Conservation (phyloP, 1,140 invertebrate species). For the Drosophila funebris region DNA sequence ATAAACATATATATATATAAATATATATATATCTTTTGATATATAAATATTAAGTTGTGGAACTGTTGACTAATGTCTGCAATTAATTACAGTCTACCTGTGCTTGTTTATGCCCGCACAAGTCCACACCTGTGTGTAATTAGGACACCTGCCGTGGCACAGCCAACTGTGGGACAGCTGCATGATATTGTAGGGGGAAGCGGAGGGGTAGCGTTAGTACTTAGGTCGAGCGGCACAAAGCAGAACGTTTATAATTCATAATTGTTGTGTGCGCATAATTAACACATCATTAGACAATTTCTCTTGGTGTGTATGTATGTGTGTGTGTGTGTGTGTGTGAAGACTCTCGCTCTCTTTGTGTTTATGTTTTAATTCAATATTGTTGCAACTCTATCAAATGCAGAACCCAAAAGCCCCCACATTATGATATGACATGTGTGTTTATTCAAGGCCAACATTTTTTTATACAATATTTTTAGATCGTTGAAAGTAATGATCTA, state of each 20-base stretch:
- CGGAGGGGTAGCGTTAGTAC: not conserved
- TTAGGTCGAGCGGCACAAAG: not conserved
- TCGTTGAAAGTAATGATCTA: not conserved
- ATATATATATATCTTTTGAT: slow-evolving; percentile 1
- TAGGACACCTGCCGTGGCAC: slow-evolving; percentile 19
- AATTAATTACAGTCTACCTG: slow-evolving; percentile 17
- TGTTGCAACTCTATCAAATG: slow-evolving; percentile 14
- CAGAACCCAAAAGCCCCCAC: not conserved
- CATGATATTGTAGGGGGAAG: not conserved
- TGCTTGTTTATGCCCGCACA: slow-evolving; percentile 1
- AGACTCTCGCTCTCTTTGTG: not conserved
- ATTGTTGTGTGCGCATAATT: slow-evolving; percentile 48
- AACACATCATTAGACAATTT: slow-evolving; percentile 56
- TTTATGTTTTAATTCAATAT: slow-evolving; percentile 8
- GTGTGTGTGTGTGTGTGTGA: not conserved
- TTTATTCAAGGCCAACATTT: not conserved
- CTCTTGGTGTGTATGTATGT: not conserved
- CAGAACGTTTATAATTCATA: slow-evolving; percentile 47
- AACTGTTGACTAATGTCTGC: slow-evolving; percentile 31
- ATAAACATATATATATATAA: not conserved
- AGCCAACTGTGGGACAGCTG: not conserved
- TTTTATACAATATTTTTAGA: not conserved
- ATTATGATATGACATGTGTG: not conserved
- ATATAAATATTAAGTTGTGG: not conserved
- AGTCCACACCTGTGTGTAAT: slow-evolving; percentile 31